Conservation (phyloP, 1,140 invertebrate species). For the Calycopis cecrops region DNA sequence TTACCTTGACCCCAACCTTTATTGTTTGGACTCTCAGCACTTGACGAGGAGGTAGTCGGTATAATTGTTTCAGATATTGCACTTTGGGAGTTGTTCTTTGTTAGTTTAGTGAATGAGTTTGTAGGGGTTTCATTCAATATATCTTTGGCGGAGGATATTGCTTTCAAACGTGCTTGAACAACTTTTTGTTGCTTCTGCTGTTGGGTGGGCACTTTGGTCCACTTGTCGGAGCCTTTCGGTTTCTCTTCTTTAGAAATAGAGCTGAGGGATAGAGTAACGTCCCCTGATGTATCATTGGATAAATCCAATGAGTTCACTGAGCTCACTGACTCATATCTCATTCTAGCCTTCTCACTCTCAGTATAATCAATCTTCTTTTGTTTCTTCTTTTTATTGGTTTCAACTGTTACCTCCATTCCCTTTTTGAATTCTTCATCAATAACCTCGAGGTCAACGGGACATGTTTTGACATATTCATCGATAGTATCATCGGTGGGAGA, state of each 20-base stretch:
- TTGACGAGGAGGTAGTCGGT: constrained; percentile 35
- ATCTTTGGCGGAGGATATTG: constrained; percentile 64
- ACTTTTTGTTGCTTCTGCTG: constrained; percentile 66
- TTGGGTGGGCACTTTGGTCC: constrained; percentile 64
- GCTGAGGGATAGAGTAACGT: constrained; percentile 61
- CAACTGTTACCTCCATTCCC: constrained; percentile 39
- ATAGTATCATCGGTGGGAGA: constrained; percentile 75
- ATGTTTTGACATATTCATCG: constrained; percentile 59
- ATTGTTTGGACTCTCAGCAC: not conserved
- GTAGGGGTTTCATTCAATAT: constrained; percentile 52
- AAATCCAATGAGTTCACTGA: constrained; percentile 64
- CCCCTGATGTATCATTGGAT: constrained; percentile 53
- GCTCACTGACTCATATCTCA: constrained; percentile 69
- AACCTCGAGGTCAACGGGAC: constrained; percentile 59
- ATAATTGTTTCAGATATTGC: constrained; percentile 37
- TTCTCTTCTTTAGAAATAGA: constrained; percentile 55
- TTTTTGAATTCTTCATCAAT: constrained; percentile 58
- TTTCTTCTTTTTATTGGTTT: constrained; percentile 57
- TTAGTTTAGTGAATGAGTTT: constrained; percentile 59
- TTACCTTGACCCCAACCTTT: constrained; percentile 36
- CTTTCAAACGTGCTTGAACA: constrained; percentile 71
- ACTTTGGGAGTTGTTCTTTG: constrained; percentile 48
- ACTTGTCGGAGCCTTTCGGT: constrained; percentile 46
- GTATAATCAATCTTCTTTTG: constrained; percentile 66
- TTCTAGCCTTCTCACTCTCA: constrained; percentile 63